phyloP scores from a whole-genome alignment of 2,888 invertebrate species.

The Frankliniella fusca region DNA sequence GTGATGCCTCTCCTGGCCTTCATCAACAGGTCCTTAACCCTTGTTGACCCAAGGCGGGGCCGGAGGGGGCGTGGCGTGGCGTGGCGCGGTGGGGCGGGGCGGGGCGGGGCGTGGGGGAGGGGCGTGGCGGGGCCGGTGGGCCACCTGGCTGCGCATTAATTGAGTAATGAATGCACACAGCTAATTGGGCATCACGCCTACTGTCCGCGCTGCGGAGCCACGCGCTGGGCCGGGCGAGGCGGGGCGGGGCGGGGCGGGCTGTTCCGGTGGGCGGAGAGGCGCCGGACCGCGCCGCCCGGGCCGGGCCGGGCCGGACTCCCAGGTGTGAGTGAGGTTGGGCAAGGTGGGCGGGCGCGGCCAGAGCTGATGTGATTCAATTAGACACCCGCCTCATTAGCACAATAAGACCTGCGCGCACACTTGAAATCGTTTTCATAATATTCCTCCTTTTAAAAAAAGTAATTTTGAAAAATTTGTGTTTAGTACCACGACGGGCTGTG shows the following conservation, averaged over 20 bases:
- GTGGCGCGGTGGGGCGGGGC: neutral
- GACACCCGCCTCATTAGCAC: no score
- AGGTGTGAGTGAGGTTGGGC: no score
- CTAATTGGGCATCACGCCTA: slow-evolving; percentile 16
- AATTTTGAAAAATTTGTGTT: no score
- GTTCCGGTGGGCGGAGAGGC: neutral
- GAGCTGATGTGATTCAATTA: no score
- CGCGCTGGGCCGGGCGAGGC: neutral
- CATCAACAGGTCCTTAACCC: neutral
- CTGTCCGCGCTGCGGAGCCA: neutral
- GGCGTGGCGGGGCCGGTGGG: neutral
- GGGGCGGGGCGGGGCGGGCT: no score
- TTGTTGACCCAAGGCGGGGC: neutral
- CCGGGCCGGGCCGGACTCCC: no score
- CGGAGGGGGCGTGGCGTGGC: neutral
- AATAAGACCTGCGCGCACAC: no score
- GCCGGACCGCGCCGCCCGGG: neutral
- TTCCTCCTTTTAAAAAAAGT: no score
- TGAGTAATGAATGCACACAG: neutral
- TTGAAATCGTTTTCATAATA: no score
- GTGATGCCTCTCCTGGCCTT: no score
- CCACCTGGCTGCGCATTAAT: neutral
- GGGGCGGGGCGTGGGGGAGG: neutral
- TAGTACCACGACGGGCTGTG: no score
- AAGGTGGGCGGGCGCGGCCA: no score